Evolutionary conservation across 1,140 invertebrate genomes (phyloP), one percentile per base, ranked within the genome.

Genomic region (Leptonema lineaticorne): DNA sequence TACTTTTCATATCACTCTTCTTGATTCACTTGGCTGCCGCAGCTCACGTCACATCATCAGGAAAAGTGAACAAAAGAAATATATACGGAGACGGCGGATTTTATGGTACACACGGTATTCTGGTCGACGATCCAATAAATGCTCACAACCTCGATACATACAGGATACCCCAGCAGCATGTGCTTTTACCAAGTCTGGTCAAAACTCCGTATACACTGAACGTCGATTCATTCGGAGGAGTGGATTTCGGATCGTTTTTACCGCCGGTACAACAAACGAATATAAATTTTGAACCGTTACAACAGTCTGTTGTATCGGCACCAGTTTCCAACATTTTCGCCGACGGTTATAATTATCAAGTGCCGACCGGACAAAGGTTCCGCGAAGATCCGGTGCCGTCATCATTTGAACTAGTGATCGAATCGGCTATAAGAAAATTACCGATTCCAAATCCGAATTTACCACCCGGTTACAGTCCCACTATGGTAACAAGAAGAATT

Each of bases 331-430:
- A 2, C 1, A n/a, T 16, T n/a, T 30, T 26, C 16, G 28, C 26
- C 29, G 22, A 7, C 14, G 68, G 68, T 20, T 69, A 69, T 56
- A 50, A 60, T 30, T 69, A 69, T 28, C 50, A 45, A 7, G n/a
- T 37, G 18, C 68, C 68, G 0, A 20, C 11, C 4, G 67, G 67
- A 0, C 62, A 20, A 18, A 62, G 59, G 30, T 65, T 69, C 28
- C 7, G 24, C 41, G 68, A 69, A 65, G 68, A 63, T 22, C 68
- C 68, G 20, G 41, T 69, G 9, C 62, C 63, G 37, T 60, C 28
- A 9, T 69, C 50, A 2, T 65, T 69, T 41, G 20, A 69, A 27
- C 60, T 45, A 33, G 20, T 65, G 1, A 65, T 69, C 1, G 53
- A 30, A 8, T 56, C 68, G 11, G 68, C 68, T 0, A 45, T 69